Evolutionary conservation across 2,797 vertebrate genomes (phyloP).

Genomic region (Choloepus didactylus): DNA sequence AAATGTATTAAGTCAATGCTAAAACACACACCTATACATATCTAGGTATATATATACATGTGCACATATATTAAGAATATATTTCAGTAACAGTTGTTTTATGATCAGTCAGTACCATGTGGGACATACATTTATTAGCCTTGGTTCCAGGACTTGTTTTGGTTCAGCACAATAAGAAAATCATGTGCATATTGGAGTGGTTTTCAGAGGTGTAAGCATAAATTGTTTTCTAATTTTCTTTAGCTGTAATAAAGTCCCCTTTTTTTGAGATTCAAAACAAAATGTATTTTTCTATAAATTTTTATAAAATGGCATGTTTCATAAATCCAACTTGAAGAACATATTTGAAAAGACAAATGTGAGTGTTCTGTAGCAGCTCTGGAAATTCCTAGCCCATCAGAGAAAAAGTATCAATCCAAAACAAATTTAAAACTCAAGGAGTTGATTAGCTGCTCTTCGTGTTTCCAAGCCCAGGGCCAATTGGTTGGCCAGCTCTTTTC

Average conservation of each 20-base stretch:
- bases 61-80: background rate
- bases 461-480: background rate
- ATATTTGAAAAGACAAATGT: background rate
- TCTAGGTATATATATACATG: background rate
- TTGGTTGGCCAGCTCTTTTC: background rate
- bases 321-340: conserved; percentile 22
- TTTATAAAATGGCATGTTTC: conserved; percentile 2
- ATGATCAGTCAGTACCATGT: conserved; percentile 16
- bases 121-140: background rate
- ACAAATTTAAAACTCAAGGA: conserved; percentile 27
- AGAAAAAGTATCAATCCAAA: background rate
- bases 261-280: conserved; percentile 43
- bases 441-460: background rate
- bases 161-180: conserved; percentile 24
- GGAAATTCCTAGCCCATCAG: background rate
- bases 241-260: background rate
- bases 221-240: conserved; percentile 15
- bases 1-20: background rate
- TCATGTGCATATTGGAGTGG: background rate
- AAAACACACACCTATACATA: background rate
- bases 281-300: background rate
- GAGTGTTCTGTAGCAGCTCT: background rate
- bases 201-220: background rate
- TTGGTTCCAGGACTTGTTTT: conserved; percentile 18
- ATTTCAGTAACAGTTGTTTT: conserved; percentile 19